A percentile compares a stretch with the other conserved stretches of the same genome.
Conservation (phyloP, 2,113 vertebrate genomes). For the Hoplias malabaricus region DNA sequence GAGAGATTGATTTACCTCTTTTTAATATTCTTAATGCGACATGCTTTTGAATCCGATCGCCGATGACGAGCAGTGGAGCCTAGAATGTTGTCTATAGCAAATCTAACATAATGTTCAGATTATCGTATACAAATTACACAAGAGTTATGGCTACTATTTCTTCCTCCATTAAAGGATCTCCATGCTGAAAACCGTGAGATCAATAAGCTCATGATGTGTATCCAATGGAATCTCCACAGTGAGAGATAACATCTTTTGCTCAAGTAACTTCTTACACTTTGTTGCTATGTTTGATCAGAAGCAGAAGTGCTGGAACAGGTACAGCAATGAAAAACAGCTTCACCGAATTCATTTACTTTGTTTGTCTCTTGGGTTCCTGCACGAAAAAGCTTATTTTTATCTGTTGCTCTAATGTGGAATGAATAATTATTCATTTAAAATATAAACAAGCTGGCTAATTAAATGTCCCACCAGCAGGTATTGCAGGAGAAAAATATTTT, state of each 20-base stretch:
- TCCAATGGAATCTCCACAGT: background rate
- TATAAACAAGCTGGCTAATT: background rate
- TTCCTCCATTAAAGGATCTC: background rate
- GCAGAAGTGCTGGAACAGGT: background rate
- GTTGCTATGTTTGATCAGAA: background rate
- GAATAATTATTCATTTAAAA: background rate
- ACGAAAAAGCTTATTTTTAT: background rate
- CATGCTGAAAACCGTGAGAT: background rate
- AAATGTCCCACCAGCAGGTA: too few species aligned
- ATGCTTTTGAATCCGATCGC: background rate
- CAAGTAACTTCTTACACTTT: background rate
- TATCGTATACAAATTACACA: background rate
- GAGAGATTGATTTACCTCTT: slow-evolving; percentile 48
- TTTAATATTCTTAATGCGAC: background rate
- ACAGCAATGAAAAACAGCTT: background rate
- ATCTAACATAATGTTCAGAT: background rate
- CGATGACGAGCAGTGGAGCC: background rate
- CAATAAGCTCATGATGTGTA: background rate
- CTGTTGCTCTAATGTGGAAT: background rate
- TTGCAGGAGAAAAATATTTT: too few species aligned
- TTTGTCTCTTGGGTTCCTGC: background rate
- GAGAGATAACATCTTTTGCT: background rate
- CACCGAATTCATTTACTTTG: background rate
- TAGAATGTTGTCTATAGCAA: background rate
- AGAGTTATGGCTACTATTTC: background rate